These are phyloP conservation scores for Galleria mellonella DNA, from an alignment of 1,140 invertebrate genomes.

Conservation along the genomic window DNA sequence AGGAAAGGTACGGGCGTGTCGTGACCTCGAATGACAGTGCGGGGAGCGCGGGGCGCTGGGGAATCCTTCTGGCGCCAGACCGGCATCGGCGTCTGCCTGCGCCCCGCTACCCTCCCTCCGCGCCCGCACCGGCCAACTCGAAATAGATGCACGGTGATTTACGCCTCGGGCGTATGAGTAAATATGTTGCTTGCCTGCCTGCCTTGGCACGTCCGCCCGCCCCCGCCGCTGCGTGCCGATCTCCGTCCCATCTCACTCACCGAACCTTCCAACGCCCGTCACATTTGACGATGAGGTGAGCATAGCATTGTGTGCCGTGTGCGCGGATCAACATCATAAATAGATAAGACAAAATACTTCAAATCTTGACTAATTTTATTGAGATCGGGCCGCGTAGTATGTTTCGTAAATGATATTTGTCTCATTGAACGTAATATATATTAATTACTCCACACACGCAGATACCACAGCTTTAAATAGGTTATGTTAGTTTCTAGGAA, in stretches of 20 bases:
- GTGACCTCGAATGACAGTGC: slow-evolving; percentile 41
- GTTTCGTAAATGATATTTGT: too few species aligned
- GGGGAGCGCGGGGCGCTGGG: slow-evolving; percentile 63
- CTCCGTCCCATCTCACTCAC: slow-evolving; percentile 24
- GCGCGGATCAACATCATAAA: too few species aligned
- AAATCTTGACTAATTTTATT: too few species aligned
- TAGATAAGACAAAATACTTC: too few species aligned
- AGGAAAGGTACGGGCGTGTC: slow-evolving; percentile 39
- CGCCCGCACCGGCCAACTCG: slow-evolving; percentile 48
- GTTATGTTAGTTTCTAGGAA: too few species aligned
- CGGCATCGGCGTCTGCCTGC: slow-evolving; percentile 63
- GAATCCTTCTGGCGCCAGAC: slow-evolving; percentile 75
- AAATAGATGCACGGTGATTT: slow-evolving; percentile 72
- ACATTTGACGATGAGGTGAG: background rate
- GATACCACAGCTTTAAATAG: too few species aligned
- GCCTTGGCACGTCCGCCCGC: slow-evolving; percentile 65
- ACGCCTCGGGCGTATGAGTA: slow-evolving; percentile 68
- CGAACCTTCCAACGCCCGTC: slow-evolving; percentile 3
- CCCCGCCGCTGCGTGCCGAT: slow-evolving; percentile 47
- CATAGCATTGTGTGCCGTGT: background rate
- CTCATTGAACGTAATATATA: too few species aligned
- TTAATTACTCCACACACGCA: too few species aligned
- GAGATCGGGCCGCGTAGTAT: too few species aligned
- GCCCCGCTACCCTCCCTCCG: slow-evolving; percentile 33
- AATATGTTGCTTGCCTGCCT: slow-evolving; percentile 63